Percentiles rank a stretch among this genome's conserved stretches.
phyloP scores from a whole-genome alignment of 1,140 invertebrate species.

The Drosophila bocqueti region DNA sequence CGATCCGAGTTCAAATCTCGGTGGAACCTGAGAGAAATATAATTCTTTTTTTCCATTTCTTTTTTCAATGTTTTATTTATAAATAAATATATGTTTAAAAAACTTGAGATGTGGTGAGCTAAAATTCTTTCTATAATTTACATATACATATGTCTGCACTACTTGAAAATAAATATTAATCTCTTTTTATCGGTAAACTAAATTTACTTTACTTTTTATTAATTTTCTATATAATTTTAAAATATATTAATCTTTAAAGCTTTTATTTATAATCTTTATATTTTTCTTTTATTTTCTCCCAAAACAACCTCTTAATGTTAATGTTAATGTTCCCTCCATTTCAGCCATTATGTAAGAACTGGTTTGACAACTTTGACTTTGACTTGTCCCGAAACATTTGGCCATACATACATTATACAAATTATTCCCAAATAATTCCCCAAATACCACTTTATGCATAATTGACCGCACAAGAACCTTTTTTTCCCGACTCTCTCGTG shows the following conservation, averaged over 20 bases:
- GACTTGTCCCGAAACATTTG: slow-evolving; percentile 4
- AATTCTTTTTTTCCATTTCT: too few species aligned
- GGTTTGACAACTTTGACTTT: slow-evolving; percentile 2
- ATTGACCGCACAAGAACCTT: slow-evolving; percentile 60
- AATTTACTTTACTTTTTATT: background rate
- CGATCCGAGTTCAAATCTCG: slow-evolving; percentile 95
- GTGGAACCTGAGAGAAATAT: slow-evolving; percentile 87
- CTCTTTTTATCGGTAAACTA: too few species aligned
- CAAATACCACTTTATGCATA: slow-evolving; percentile 65
- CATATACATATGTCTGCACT: too few species aligned
- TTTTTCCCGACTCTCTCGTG: slow-evolving; percentile 34
- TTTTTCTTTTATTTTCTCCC: background rate
- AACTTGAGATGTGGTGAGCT: too few species aligned
- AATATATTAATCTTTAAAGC: too few species aligned
- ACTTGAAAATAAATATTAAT: too few species aligned
- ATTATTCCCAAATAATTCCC: slow-evolving; percentile 57
- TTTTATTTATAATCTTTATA: too few species aligned
- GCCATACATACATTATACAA: slow-evolving; percentile 36
- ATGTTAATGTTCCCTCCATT: background rate
- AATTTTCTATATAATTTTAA: too few species aligned
- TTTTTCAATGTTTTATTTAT: too few species aligned
- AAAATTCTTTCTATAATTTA: too few species aligned
- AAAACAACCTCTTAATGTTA: background rate
- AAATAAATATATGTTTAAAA: too few species aligned
- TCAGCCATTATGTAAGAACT: slow-evolving; percentile 28